Evolutionary conservation across 2,113 vertebrate genomes (phyloP).

Genomic region (Procavia capensis): DNA sequence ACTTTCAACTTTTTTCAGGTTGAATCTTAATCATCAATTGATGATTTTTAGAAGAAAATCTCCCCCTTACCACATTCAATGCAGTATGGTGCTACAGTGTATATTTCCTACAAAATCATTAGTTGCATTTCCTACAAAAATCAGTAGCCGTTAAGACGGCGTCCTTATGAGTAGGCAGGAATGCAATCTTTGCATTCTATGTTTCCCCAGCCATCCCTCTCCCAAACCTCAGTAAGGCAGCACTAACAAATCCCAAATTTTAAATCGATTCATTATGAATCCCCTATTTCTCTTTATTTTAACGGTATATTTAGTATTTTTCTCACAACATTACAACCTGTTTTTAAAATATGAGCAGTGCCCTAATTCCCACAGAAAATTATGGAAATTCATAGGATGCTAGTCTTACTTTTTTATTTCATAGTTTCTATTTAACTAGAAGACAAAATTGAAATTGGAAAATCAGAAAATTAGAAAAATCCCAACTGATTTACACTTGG

Average conservation of each 20-base stretch:
- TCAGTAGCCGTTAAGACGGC: not conserved
- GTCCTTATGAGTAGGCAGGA: not conserved
- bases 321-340: not conserved
- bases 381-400: not conserved
- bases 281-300: not conserved
- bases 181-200: not conserved
- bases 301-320: not conserved
- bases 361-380: constrained; percentile 16
- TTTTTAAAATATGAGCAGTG: not conserved
- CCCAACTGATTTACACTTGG: not conserved
- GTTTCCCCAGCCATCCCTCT: not conserved
- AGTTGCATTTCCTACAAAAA: constrained; percentile 34
- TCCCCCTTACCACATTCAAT: not conserved
- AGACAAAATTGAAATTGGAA: not conserved
- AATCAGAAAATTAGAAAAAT: constrained; percentile 10
- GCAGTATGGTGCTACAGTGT: not conserved
- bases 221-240: not conserved
- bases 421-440: constrained; percentile 39
- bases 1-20: constrained; percentile 28
- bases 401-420: constrained; percentile 36
- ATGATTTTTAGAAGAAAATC: constrained; percentile 14
- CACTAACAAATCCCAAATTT: not conserved
- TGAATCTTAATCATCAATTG: constrained; percentile 51
- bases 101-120: constrained; percentile 27
- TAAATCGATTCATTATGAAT: not conserved